These are phyloP conservation scores for Orcinus orca DNA, from an alignment of 2,113 vertebrate species.

Conservation along the genomic window DNA sequence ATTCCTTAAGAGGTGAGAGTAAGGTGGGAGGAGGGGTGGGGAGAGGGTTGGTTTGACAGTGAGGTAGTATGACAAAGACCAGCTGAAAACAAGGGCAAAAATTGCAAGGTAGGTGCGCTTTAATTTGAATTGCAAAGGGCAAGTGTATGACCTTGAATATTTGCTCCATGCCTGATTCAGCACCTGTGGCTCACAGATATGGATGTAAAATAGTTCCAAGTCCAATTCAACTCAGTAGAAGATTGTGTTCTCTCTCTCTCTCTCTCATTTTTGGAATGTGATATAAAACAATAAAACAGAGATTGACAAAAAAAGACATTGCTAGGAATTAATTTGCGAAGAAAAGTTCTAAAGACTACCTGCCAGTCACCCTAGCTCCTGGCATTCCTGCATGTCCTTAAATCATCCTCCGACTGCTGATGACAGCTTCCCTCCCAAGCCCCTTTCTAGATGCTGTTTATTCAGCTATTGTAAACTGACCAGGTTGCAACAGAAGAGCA, in stretches of 20 bases:
- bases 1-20: background rate
- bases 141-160: background rate
- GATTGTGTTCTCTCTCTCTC: background rate
- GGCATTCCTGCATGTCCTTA: background rate
- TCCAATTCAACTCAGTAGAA: background rate
- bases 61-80: background rate
- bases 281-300: background rate
- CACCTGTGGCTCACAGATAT: background rate
- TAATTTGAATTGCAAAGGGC: background rate
- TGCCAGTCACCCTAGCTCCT: background rate
- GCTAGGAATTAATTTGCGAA: background rate
- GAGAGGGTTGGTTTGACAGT: background rate
- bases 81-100: background rate
- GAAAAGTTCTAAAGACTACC: background rate
- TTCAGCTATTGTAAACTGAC: background rate
- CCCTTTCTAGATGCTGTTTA: background rate
- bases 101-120: background rate
- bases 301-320: background rate
- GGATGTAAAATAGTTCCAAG: background rate
- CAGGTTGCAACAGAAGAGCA: background rate
- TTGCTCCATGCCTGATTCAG: background rate
- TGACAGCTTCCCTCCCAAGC: background rate
- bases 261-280: background rate
- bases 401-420: background rate
- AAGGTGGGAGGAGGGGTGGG: background rate